These are phyloP conservation scores for Drosophila grimshawi DNA, from an alignment of 1,140 invertebrate species.

Conservation along the genomic window DNA sequence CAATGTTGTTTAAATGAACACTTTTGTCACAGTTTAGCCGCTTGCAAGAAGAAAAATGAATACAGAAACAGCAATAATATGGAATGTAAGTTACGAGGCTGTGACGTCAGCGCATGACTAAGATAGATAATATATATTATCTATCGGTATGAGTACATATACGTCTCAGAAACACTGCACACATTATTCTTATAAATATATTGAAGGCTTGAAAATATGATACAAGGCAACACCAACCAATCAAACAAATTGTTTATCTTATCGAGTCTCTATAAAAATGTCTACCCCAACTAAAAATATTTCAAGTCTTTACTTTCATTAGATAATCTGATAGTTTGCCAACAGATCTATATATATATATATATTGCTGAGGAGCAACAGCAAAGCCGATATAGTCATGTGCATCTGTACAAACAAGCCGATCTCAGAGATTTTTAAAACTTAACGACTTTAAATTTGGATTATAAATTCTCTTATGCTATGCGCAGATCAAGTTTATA, in stretches of 20 bases:
- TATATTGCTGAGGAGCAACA: too few relatives aligned
- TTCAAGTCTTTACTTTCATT: too few relatives aligned
- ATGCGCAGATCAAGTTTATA: too few relatives aligned
- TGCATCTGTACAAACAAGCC: too few relatives aligned
- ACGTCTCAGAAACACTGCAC: not conserved
- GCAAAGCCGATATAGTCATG: too few relatives aligned
- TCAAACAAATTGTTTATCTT: constrained; percentile 56
- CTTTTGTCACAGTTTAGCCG: constrained; percentile 12
- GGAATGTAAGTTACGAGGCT: not conserved
- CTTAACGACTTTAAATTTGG: too few relatives aligned
- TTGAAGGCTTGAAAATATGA: constrained; percentile 7
- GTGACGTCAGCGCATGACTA: constrained; percentile 28
- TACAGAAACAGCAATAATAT: not conserved
- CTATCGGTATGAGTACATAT: not conserved
- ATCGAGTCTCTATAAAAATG: constrained; percentile 27
- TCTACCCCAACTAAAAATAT: too few relatives aligned
- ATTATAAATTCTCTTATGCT: too few relatives aligned
- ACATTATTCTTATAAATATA: not conserved
- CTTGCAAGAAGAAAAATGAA: not conserved
- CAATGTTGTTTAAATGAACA: constrained; percentile 13
- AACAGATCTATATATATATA: too few relatives aligned
- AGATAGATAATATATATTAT: constrained; percentile 9
- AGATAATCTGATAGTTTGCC: too few relatives aligned
- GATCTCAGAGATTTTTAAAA: too few relatives aligned
- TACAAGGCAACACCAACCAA: constrained; percentile 9